Base-by-base conservation (phyloP, 2,888 invertebrate genomes). In the Heliconius cydno region DNA sequence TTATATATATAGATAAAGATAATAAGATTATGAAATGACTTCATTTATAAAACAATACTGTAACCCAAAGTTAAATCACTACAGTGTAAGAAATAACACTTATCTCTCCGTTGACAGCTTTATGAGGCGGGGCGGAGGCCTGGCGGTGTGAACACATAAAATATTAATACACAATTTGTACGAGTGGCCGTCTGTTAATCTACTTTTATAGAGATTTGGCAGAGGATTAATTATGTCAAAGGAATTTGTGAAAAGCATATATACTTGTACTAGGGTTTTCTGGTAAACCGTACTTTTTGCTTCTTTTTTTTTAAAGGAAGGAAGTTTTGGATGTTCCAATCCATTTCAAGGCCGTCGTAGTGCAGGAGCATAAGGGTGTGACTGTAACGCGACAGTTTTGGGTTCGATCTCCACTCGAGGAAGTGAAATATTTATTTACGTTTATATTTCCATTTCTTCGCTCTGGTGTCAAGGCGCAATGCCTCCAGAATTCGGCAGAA, bases 101-200 rank as follows among this genome's bases (percentile, higher is more conserved):
- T 93, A 90, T 94, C 93, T 93, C 90, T 83, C 46, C 87, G 92
- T 93, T 94, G 94, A 94, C 94, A 94, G 94, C 87, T 94, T 94
- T 94, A 94, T 91, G 87, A 91, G 87, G 72, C 67, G 78, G 83
- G 85, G 84, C 86, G 84, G 84, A 86, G 85, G 84, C 85, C 75
- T 75, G 85, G 83, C 86, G 89, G 93, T 92, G 93, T 89, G 93
- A 92, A 92, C 87, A 91, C 93, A 94, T 94, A 92, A 94, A 94
- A 94, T 94, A 94, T 94, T 94, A 94, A 94, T 94, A 94, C 94
- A 94, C 94, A 93, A 94, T 94, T 94, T 94, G 94, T 93, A 92
- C 93, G 89, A 94, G 94, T 93, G 92, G 92, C 90, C 89, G 89
- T 88, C 88, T 89, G 89, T 90, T 94, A 92, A 94, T 94, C 94